Evolutionary conservation across 2,888 invertebrate genomes (phyloP), one percentile per base, ranked within the genome.

Genomic region (Disparrhopalites patrizii): DNA sequence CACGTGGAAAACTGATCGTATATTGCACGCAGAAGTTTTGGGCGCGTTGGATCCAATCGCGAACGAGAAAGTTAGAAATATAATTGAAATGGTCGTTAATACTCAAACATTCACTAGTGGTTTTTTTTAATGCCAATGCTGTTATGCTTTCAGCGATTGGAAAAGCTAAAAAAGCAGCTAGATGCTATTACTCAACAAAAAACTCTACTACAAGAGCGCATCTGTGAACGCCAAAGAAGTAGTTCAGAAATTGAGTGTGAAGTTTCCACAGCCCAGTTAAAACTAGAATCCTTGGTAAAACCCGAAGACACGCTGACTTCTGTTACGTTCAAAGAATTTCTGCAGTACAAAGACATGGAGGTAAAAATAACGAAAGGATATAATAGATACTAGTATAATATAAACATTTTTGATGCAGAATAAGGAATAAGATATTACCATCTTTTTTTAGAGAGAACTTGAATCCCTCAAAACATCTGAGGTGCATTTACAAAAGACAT

Each of bases 131-230:
- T 54, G 56, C 23, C 23, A 43, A 30, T 30, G 10, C 27, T 13
- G n/a, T 60, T 50, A n/a, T n/a, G n/a, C 10, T 43, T 18, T 27
- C 28, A 66, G 66, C 54, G 66, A 4, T 18, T 66, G 36, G 66
- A 66, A 10, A 57, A 58, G 30, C 58, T 67, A 60, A 63, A 55
- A 25, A 63, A 58, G 31, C 60, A 67, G 20, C 20, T 60, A n/a
- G 58, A 63, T 5, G 27, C 47, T 20, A 18, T 20, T 7, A 23
- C 13, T 30, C 10, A 43, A 3, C 18, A 28, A 31, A 43, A 43
- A 25, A 30, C 15, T 2, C 25, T 36, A 27, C 27, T 64, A 10
- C 20, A 47, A 15, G 50, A 33, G 8, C 56, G 38, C 8, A 36
- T 57, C 13, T 2, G 3, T 15, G 43, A 50, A 15, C 31, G 28